Evolutionary conservation across 2,113 vertebrate species (phyloP).

Genomic region (Calidris pugnax): DNA sequence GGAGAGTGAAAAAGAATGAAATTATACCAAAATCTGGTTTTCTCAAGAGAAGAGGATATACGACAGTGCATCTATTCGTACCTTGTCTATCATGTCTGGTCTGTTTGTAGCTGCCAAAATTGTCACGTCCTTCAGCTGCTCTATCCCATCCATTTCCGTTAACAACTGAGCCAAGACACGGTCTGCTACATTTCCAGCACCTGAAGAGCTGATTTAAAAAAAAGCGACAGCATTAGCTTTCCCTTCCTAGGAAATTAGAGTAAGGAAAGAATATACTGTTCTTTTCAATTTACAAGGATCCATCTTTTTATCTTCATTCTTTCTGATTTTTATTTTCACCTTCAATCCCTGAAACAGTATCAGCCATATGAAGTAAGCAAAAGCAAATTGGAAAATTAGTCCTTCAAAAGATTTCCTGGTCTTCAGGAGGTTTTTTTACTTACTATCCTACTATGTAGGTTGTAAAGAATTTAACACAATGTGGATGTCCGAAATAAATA

Average conservation of each 20-base stretch:
- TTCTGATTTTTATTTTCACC: neutral
- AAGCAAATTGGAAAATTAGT: neutral
- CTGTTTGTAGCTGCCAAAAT: constrained; percentile 96
- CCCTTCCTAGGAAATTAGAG: neutral
- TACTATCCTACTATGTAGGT: neutral
- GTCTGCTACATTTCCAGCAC: constrained; percentile 86
- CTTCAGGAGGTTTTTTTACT: neutral
- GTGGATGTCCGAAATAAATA: neutral
- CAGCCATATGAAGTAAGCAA: neutral
- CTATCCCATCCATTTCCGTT: constrained; percentile 97
- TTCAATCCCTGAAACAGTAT: neutral
- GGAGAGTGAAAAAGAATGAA: neutral
- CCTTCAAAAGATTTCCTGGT: neutral
- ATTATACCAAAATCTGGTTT: neutral
- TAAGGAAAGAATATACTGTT: neutral
- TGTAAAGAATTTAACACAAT: neutral
- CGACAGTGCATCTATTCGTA: constrained; percentile 56
- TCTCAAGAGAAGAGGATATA: neutral
- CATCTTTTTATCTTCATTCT: neutral
- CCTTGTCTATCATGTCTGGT: constrained; percentile 98
- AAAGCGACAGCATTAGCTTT: neutral
- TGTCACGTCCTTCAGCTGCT: constrained; percentile 91
- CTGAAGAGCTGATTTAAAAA: constrained; percentile 78
- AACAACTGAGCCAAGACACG: constrained; percentile 94
- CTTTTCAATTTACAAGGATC: neutral